Conservation (phyloP, 2,113 vertebrate species). For the Callaeas wilsoni region DNA sequence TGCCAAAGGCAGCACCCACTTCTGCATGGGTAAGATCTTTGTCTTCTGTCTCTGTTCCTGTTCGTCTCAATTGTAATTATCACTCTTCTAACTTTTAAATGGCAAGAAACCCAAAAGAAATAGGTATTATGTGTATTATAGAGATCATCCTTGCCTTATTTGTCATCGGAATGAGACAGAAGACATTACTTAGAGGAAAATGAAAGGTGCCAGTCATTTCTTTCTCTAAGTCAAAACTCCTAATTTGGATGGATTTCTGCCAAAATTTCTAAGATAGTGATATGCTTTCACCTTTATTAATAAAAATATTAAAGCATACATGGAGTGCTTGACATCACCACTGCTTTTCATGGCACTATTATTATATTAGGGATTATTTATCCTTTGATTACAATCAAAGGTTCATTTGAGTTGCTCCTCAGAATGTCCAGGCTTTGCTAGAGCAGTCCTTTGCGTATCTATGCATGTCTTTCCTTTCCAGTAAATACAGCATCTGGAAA, state of each 20-base stretch:
- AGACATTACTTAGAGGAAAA: neutral
- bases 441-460: neutral
- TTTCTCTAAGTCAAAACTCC: neutral
- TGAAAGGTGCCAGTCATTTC: conserved; percentile 10
- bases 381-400: neutral
- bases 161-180: neutral
- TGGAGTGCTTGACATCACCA: neutral
- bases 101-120: neutral
- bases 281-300: neutral
- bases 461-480: neutral
- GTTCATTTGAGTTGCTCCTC: neutral
- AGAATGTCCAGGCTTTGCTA: neutral
- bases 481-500: neutral
- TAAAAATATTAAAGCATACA: neutral
- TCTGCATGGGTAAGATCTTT: neutral
- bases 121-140: neutral
- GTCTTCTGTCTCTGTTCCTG: neutral
- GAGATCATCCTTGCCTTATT: neutral
- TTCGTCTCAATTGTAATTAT: neutral
- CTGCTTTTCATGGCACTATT: neutral
- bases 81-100: neutral
- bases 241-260: neutral
- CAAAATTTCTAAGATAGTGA: neutral
- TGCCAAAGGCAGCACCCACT: neutral
- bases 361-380: neutral